Conservation (phyloP, 2,888 invertebrate genomes). For the Pseudolycoriella hygida region DNA sequence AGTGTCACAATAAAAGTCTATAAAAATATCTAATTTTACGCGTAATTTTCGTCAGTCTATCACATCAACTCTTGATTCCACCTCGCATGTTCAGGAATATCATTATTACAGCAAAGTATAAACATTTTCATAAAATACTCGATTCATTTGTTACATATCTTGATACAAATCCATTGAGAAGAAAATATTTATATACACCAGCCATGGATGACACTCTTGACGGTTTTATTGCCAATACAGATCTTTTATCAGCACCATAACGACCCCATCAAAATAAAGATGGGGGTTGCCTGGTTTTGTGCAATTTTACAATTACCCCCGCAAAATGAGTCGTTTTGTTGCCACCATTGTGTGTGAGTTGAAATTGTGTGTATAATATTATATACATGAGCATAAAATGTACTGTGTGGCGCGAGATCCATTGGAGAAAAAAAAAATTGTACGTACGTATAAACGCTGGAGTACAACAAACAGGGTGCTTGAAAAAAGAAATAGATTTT, state of each 20-base stretch:
- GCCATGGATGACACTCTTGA: slow-evolving; percentile 11
- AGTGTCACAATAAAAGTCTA: no score
- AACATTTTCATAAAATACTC: no score
- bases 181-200: background rate
- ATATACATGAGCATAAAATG: background rate
- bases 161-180: background rate
- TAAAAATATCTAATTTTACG: no score
- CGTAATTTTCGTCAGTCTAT: no score
- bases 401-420: no score
- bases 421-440: background rate
- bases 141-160: no score
- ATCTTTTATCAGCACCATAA: slow-evolving; percentile 15
- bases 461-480: no score
- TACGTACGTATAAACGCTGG: background rate
- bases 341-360: background rate
- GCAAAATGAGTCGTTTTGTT: background rate
- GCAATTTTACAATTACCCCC: background rate
- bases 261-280: slow-evolving; percentile 1
- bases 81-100: no score
- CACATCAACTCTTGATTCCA: no score
- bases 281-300: background rate
- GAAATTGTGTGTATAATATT: background rate
- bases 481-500: slow-evolving; percentile 2
- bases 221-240: slow-evolving; percentile 18
- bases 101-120: no score